Conservation (phyloP, 2,113 vertebrate genomes). For the Tretioscincus oriximinensis region DNA sequence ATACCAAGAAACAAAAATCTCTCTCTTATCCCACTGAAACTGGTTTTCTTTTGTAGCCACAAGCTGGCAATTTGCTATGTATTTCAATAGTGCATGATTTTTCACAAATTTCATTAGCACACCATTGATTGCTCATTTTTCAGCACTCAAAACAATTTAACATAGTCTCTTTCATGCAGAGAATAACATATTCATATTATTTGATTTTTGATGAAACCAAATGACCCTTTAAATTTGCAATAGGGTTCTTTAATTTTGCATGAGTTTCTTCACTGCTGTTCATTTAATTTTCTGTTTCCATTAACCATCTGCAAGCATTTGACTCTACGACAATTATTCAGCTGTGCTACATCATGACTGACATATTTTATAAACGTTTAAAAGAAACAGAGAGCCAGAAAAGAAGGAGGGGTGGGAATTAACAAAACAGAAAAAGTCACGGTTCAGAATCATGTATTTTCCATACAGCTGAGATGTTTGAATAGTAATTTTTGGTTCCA, state of each 20-base stretch:
- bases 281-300: constrained; percentile 80
- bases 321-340: constrained; percentile 78
- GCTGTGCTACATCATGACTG: constrained; percentile 75
- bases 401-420: constrained; percentile 49
- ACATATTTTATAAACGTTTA: constrained; percentile 70
- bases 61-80: constrained; percentile 50
- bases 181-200: constrained; percentile 77
- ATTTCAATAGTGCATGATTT: constrained; percentile 71
- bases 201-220: constrained; percentile 80
- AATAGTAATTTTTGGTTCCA: constrained; percentile 72
- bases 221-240: constrained; percentile 79
- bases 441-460: constrained; percentile 71
- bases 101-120: constrained; percentile 74
- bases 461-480: constrained; percentile 73
- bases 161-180: constrained; percentile 71
- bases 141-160: constrained; percentile 75
- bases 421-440: constrained; percentile 63
- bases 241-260: constrained; percentile 78
- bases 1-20: constrained; percentile 41
- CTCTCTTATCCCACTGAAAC: neutral
- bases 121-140: constrained; percentile 75
- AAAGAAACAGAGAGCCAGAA: constrained; percentile 60
- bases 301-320: constrained; percentile 80
- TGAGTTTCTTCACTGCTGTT: constrained; percentile 78
- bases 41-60: constrained; percentile 23